Conservation (phyloP, 2,113 vertebrate genomes). For the Martes martes region DNA sequence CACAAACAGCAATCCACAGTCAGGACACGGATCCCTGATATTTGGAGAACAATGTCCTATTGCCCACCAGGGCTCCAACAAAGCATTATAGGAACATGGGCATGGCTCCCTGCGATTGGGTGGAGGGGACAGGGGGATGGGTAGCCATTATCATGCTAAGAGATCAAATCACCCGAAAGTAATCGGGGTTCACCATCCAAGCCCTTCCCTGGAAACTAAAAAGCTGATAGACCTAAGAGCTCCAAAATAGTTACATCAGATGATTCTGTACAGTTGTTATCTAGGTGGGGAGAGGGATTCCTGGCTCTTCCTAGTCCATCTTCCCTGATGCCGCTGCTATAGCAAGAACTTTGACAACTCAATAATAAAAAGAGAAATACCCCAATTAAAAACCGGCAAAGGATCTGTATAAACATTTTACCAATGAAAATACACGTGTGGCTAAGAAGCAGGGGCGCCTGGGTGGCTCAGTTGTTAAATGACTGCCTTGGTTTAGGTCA, state of each 20-base stretch:
- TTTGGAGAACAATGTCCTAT: background rate
- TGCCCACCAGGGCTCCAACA: background rate
- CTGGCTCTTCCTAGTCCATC: background rate
- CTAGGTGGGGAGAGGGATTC: background rate
- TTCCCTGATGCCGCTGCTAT: background rate
- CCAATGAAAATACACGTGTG: background rate
- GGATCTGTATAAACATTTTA: background rate
- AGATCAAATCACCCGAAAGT: background rate
- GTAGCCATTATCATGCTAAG: background rate
- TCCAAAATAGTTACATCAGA: background rate
- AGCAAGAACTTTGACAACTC: background rate
- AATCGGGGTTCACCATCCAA: background rate
- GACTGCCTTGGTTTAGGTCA: too few relatives aligned
- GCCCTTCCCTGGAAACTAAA: background rate
- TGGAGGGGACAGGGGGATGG: background rate
- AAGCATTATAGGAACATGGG: too few relatives aligned
- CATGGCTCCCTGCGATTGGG: too few relatives aligned
- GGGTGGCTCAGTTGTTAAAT: too few relatives aligned
- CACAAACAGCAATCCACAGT: background rate
- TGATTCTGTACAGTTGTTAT: background rate
- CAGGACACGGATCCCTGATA: background rate
- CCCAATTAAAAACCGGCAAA: background rate
- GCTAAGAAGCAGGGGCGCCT: background rate
- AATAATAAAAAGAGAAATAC: background rate
- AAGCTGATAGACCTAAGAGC: background rate